A percentile compares a stretch with the other conserved stretches of the same genome.
Conservation (phyloP, 2,113 vertebrate species). For the Pitta sordida region DNA sequence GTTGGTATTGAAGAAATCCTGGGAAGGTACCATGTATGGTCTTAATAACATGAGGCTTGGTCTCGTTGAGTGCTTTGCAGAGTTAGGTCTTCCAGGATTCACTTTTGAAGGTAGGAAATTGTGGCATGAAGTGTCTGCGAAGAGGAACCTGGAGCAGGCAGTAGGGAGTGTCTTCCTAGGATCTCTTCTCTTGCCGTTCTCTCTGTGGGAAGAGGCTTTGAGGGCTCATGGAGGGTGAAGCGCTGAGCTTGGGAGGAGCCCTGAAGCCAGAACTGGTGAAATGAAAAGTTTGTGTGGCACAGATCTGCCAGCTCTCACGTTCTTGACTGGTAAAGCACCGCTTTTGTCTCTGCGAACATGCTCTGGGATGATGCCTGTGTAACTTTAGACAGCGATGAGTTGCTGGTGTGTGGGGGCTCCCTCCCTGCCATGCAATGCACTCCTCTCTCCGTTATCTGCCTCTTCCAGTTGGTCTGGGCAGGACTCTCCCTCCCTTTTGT, state of each 20-base stretch:
- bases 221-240: not conserved
- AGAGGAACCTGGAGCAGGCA: not conserved
- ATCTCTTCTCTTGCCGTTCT: not conserved
- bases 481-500: not conserved
- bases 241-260: not conserved
- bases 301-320: not conserved
- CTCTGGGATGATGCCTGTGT: not conserved
- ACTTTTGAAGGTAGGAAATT: not conserved
- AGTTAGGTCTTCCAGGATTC: not conserved
- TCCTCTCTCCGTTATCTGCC: not conserved
- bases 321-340: not conserved
- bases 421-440: rapidly evolving
- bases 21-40: not conserved
- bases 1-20: not conserved
- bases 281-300: not conserved
- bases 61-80: rapidly evolving
- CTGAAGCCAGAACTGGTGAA: not conserved
- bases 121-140: not conserved
- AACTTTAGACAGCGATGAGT: not conserved
- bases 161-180: rapidly evolving
- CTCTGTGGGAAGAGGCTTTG: not conserved
- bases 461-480: not conserved
- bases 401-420: not conserved
- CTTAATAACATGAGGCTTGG: not conserved
- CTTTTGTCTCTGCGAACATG: not conserved